These are phyloP conservation scores for Amblyteles armatorius DNA, from an alignment of 2,888 invertebrate genomes.

Conservation along the genomic window DNA sequence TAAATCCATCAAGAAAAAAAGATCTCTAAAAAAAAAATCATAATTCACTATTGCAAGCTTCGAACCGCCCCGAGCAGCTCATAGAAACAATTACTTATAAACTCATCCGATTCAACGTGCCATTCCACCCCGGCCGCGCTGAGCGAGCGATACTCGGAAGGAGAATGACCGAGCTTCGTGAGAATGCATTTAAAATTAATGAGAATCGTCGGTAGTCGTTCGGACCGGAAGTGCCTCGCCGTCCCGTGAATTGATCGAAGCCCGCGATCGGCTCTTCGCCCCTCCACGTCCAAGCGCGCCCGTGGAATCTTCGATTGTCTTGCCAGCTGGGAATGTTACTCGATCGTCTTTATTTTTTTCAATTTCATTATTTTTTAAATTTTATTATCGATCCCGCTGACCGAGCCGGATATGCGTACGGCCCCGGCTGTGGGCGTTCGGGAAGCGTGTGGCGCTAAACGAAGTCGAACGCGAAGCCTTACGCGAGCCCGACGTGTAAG, in stretches of 20 bases:
- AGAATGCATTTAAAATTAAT: slow-evolving; percentile 61
- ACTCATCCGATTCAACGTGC: slow-evolving; percentile 8
- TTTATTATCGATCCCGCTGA: background rate
- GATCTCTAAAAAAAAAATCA: background rate
- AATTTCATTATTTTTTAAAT: background rate
- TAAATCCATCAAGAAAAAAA: background rate
- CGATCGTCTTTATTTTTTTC: background rate
- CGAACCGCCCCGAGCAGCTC: background rate
- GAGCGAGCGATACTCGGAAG: slow-evolving; percentile 43
- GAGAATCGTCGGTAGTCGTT: slow-evolving; percentile 32
- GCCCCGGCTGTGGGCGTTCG: background rate
- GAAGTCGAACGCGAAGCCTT: slow-evolving; percentile 59
- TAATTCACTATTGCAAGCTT: background rate
- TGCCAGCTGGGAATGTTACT: background rate
- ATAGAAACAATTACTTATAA: slow-evolving; percentile 37
- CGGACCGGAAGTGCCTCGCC: slow-evolving; percentile 55
- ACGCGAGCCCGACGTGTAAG: background rate
- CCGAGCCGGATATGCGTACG: slow-evolving; percentile 16
- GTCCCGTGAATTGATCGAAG: slow-evolving; percentile 44
- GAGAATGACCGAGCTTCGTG: slow-evolving; percentile 40
- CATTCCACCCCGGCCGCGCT: background rate
- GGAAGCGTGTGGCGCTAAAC: slow-evolving; percentile 20
- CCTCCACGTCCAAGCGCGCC: background rate
- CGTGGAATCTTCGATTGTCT: slow-evolving; percentile 18
- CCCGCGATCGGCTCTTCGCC: slow-evolving; percentile 11